These are phyloP conservation scores for Montifringilla adamsi DNA, from an alignment of 2,113 vertebrate genomes.

Conservation along the genomic window DNA sequence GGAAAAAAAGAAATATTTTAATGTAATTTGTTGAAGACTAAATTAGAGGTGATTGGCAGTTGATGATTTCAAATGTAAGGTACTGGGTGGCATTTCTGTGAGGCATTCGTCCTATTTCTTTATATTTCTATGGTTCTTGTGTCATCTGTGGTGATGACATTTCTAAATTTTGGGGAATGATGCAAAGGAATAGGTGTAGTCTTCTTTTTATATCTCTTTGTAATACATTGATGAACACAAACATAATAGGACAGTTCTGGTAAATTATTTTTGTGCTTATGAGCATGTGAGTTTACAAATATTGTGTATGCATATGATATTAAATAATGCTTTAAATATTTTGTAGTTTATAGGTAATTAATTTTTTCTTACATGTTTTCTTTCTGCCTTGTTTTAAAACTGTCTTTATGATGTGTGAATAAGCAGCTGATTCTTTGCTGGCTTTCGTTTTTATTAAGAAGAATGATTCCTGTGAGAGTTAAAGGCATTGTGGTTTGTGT, in stretches of 20 bases:
- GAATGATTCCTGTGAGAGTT: constrained; percentile 43
- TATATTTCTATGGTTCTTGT: neutral
- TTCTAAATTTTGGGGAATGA: neutral
- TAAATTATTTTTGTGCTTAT: neutral
- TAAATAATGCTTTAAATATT: neutral
- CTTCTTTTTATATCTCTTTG: neutral
- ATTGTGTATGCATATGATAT: neutral
- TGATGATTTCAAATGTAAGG: constrained; percentile 6
- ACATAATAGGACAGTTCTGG: neutral
- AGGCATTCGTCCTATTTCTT: neutral
- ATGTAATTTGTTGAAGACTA: neutral
- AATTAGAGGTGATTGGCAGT: neutral
- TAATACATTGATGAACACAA: neutral
- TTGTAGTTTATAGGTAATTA: neutral
- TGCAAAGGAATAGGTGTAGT: neutral
- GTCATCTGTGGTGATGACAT: neutral
- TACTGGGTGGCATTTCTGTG: neutral
- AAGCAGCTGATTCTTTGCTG: constrained; percentile 23
- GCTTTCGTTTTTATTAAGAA: constrained; percentile 62
- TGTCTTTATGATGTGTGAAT: neutral
- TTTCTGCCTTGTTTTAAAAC: constrained; percentile 15
- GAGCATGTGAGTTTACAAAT: neutral
- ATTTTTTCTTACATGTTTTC: neutral
- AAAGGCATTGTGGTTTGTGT: neutral
- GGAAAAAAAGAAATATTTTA: neutral